Evolutionary conservation across 2,888 invertebrate genomes (phyloP), one percentile per base, ranked within the genome.

Genomic region (Nomada goodeniana): DNA sequence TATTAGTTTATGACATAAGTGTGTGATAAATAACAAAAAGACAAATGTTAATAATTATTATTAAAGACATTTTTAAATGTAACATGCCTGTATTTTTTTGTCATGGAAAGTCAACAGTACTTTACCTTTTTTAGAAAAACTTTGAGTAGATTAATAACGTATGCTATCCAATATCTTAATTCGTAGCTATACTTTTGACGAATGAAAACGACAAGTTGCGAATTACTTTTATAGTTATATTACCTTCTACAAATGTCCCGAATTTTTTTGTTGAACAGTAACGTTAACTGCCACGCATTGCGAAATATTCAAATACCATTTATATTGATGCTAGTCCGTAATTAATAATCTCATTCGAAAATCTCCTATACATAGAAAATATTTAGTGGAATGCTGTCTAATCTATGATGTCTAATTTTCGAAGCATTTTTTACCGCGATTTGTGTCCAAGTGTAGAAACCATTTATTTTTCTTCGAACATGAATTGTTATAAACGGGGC

Each of bases 401-500:
- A 76, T 69, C 42, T 15, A 0, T 36, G 1, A 42, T 9, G n/a
- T 50, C 1, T 4, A 11, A 73, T 76, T 69, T 55, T 18, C 26
- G 15, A 73, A 52, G n/a, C 7, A n/a, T 47, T 53, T 26, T 20
- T 60, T 36, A 36, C 36, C 36, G 36, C 36, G 36, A 36, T 36
- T 36, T 7, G 36, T 36, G 36, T n/a, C 52, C 4, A 36, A 13
- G n/a, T 61, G 15, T 18, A n/a, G 13, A 18, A n/a, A n/a, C 9
- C 26, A 2, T 29, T 18, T n/a, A 23, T 10, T 42, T 13, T 11
- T 20, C 57, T 18, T 60, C 23, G 52, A 4, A 0, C 13, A 36
- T 20, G 18, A 0, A 60, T 60, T 71, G 15, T 53, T 26, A 47
- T 20, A 44, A 68, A 69, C 15, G 2, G 81, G 86, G 84, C 42